Evolutionary conservation across 2,888 invertebrate genomes (phyloP), one percentile per base, ranked within the genome.

Genomic region (Phaonia tiefii): DNA sequence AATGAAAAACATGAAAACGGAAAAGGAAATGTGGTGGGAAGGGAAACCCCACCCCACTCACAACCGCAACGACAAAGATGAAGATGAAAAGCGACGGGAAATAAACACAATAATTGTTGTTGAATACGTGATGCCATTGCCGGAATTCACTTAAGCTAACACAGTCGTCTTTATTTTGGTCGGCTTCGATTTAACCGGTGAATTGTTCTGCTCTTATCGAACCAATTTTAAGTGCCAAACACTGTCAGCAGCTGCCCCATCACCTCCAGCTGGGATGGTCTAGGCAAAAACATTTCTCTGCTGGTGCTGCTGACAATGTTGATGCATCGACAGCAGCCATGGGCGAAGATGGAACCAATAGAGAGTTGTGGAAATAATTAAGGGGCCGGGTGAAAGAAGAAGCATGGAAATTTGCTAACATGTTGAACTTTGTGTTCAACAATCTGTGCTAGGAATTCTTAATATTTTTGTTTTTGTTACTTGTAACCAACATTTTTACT

Each of bases 101-200:
- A n/a, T n/a, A 63, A 13, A 46, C 72, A 37, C 31, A n/a, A 67
- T 73, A 78, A 63, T 73, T 63, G 77, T 26, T 69, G 39, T 51
- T 78, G 67, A 63, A 60, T 54, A 78, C 67, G 72, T 78, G 60
- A 67, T 67, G 42, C 60, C 51, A 60, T 72, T 73, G 67, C 60
- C 22, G 13, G 73, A 76, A 67, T 63, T 67, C 26, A 67, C 67
- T 67, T 67, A 46, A 44, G 8, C 37, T 46, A 49, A 63, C 26
- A 51, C 49, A 74, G 17, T 51, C 67, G 20, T 10, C 42, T 54
- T 60, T 51, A 49, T 54, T 26, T 73, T 63, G 44, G 22, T 31
- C 31, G 31, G 31, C 31, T 73, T 63, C 46, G 17, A 31, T 58
- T 75, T 60, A 58, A 75, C 44, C 5, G 17, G 51, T n/a, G 26